phyloP scores from a whole-genome alignment of 2,797 vertebrate genomes.

The Mus spretus region DNA sequence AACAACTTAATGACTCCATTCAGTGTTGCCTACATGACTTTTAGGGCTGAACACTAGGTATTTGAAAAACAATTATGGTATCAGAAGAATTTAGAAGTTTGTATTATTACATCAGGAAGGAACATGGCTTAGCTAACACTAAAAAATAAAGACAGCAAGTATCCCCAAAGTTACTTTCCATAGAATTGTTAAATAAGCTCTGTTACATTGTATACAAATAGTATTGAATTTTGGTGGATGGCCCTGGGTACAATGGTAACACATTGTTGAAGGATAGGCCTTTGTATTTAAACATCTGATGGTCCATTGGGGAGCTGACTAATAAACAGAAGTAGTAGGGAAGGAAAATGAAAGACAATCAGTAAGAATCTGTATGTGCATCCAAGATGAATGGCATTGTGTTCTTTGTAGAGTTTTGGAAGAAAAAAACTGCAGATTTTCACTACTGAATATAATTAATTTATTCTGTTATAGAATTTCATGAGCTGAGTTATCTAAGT shows the following conservation, averaged over 20 bases:
- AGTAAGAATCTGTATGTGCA: not conserved
- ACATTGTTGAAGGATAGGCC: not conserved
- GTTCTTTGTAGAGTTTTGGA: not conserved
- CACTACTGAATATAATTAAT: not conserved
- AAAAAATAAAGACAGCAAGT: not conserved
- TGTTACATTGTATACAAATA: not conserved
- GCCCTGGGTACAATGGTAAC: not conserved
- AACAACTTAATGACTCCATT: not conserved
- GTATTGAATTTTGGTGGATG: not conserved
- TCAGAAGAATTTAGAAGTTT: conserved; percentile 50
- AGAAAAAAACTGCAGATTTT: not conserved
- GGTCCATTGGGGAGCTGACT: not conserved
- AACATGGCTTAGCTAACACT: conserved; percentile 23
- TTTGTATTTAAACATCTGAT: not conserved
- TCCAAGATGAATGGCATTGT: not conserved
- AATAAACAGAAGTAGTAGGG: not conserved
- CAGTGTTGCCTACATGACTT: not conserved
- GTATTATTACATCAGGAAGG: not conserved
- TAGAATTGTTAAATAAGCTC: not conserved
- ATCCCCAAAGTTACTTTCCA: not conserved
- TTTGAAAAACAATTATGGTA: not conserved
- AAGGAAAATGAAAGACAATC: not conserved
- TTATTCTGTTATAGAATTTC: not conserved
- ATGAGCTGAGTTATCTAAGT: not conserved
- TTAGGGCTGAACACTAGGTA: not conserved